Evolutionary conservation across 1,140 invertebrate species (phyloP), one percentile per base, ranked within the genome.

Genomic region (Pogonus chalceus): DNA sequence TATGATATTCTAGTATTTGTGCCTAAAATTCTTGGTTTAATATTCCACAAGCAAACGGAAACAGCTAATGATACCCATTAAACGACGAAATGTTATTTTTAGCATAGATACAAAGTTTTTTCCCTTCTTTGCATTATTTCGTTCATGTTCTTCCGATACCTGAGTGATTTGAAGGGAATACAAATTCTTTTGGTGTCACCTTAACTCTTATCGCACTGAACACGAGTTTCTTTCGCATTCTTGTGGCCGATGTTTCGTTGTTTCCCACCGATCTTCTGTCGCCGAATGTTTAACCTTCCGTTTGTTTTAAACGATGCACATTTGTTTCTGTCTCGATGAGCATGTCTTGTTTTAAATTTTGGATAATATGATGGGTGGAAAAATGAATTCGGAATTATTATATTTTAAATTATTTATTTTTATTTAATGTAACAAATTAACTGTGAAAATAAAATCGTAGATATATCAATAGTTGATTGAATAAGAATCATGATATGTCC

Each of bases 251-350:
- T 43, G 18, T 12, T 43, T 43, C 37, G 9, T 43, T 43, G 37
- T 43, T 43, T 43, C 37, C 37, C 37, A 9, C 37, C 26, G 26
- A 31, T 31, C 26, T 31, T 12, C 7, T 43, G 37, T 43, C 37
- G 37, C 18, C 37, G 18, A 9, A 43, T 43, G 37, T 43, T 43
- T 43, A 43, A 43, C 37, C 37, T 43, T 12, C 37, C 9, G 37
- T 43, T 43, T 43, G 37, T 43, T 18, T 43, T 43, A 43, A 43
- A 43, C 37, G 9, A 12, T 43, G 37, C 18, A 10, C 37, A 43
- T 43, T 43, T 43, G 18, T 43, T 10, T 43, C 37, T 43, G 37
- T 43, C 37, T 43, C 9, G 7, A 31, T 4, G 37, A 7, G 37
- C 37, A 43, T 16, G 37, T 18, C 4, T 16, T 4, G 9, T 43